Base-by-base conservation (phyloP, 2,797 vertebrate genomes). In the Petrocephalus schoutedeni region DNA sequence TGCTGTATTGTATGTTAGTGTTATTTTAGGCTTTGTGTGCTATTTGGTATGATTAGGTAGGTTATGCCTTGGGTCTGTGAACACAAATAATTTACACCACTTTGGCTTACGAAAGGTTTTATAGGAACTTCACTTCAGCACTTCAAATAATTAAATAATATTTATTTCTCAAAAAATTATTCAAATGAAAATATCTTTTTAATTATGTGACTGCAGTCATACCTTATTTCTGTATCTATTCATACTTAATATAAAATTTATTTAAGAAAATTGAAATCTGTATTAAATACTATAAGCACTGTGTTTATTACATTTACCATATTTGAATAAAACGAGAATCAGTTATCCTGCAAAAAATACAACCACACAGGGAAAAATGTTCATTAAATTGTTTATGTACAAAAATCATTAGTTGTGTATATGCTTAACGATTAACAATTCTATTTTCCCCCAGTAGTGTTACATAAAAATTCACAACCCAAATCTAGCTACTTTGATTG, bases 301-400 rank as follows among this genome's bases (percentile, higher is more conserved):
- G 67, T 41, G 32, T 71, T 71, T 71, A 41, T 71, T 36, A 41
- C 36, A 71, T 71, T 14, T 71, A 32, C 67, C 14, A 71, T 71
- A 71, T 12, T 36, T 36, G 28, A 71, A 71, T 36, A 71, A 71
- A 71, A 71, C 23, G 36, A 71, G 5, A 5, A 71, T 71, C 14
- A 8, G 41, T 49, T 77, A 45, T 77, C 36, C 45, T 77, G 3
- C 53, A 80, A 80, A 74, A 41, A 28, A 74, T 3, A 45, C 58
- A 45, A 19, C n/a, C 23, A 12, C 19, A n/a, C 67, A 67, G 4
- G 28, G 64, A 74, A 58, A 36, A 21, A 41, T 89, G 89, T 51
- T 88, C 91, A 87, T 91, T 87, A 90, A 91, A 93, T 90, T 93
- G 90, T 95, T 95, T 94, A 95, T 89, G 54, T 95, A 94, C 89